phyloP scores from a whole-genome alignment of 2,113 vertebrate genomes.

The Gopherus flavomarginatus region DNA sequence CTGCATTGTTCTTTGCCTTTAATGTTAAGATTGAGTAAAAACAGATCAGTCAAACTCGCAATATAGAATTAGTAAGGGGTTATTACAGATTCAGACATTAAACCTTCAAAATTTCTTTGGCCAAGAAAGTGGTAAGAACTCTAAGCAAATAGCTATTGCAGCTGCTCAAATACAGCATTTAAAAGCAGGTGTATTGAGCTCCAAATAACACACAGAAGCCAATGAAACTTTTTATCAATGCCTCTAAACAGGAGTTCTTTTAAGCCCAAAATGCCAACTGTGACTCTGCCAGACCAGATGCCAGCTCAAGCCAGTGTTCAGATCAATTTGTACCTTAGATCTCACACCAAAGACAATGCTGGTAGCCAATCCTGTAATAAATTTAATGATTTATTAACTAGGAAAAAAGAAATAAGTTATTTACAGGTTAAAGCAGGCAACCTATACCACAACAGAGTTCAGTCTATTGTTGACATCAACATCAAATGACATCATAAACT shows the following conservation, averaged over 20 bases:
- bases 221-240: background rate
- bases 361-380: too few species aligned
- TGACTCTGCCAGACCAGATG: background rate
- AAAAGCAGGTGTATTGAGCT: background rate
- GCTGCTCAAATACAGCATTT: background rate
- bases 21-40: background rate
- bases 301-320: background rate
- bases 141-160: background rate
- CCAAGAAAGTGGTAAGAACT: background rate
- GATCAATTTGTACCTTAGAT: too few species aligned
- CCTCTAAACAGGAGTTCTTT: background rate
- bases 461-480: too few species aligned
- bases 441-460: too few species aligned
- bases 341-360: too few species aligned
- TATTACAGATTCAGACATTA: background rate
- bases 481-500: too few species aligned
- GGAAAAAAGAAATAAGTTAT: too few species aligned
- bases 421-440: too few species aligned
- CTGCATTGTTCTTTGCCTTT: conserved; percentile 15
- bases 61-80: background rate
- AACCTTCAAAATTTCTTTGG: conserved; percentile 11
- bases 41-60: background rate
- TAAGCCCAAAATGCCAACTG: background rate
- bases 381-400: too few species aligned
- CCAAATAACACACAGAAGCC: too few species aligned